phyloP scores from a whole-genome alignment of 2,888 invertebrate species.

The Argynnis bischoffii region DNA sequence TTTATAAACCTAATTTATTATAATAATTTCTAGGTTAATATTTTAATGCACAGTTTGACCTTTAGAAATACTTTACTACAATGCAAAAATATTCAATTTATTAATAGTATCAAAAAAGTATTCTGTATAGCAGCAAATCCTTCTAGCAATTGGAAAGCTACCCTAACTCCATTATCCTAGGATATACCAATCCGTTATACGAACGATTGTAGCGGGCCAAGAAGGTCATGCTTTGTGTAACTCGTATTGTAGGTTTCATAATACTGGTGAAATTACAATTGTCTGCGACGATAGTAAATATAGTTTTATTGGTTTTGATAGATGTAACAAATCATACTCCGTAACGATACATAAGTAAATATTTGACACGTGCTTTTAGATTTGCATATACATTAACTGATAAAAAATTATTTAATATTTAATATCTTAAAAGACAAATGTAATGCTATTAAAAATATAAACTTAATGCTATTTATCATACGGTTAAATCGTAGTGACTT shows the following conservation, averaged over 20 bases:
- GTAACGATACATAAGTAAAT: conserved; percentile 1
- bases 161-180: conserved; percentile 22
- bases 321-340: background rate
- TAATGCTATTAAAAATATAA: too few species aligned
- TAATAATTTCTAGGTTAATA: too few species aligned
- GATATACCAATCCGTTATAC: conserved; percentile 35
- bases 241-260: conserved; percentile 36
- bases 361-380: background rate
- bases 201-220: conserved; percentile 29
- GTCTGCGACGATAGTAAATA: conserved; percentile 27
- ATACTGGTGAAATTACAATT: conserved; percentile 33
- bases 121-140: background rate
- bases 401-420: too few species aligned
- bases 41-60: too few species aligned
- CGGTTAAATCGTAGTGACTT: too few species aligned
- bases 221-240: conserved; percentile 36
- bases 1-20: too few species aligned
- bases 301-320: conserved; percentile 26
- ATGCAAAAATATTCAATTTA: too few species aligned
- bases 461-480: too few species aligned
- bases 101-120: background rate
- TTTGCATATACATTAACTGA: too few species aligned
- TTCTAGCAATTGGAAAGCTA: conserved; percentile 3
- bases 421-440: too few species aligned
- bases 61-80: too few species aligned